These are phyloP conservation scores for Hydropsyche betteni DNA, from an alignment of 2,888 invertebrate genomes.

Conservation along the genomic window DNA sequence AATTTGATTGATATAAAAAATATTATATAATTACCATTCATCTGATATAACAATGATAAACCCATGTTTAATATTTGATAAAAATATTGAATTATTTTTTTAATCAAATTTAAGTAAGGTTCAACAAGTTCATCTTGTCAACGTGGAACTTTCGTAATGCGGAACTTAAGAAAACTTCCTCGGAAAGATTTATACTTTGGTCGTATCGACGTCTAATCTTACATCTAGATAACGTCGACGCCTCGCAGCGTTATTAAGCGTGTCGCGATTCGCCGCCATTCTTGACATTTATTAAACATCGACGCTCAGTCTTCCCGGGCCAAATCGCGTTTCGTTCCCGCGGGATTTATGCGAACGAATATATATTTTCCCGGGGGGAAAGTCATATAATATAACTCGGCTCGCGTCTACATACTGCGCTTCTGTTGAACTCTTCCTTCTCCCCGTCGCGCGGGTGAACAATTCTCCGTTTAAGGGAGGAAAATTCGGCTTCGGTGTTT, in stretches of 20 bases:
- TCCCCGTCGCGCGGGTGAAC: background rate
- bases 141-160: background rate
- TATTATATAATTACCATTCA: too few species aligned
- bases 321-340: background rate
- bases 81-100: too few species aligned
- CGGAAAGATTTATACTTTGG: background rate
- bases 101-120: too few species aligned
- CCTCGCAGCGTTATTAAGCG: background rate
- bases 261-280: background rate
- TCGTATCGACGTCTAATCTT: too few species aligned
- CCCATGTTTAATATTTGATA: too few species aligned
- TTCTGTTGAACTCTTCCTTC: too few species aligned
- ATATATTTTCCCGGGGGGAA: background rate
- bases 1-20: too few species aligned
- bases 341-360: conserved; percentile 13
- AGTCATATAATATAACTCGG: background rate
- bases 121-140: background rate
- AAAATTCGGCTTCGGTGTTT: conserved; percentile 2
- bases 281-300: conserved; percentile 25
- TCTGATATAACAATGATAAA: too few species aligned
- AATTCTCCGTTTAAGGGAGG: background rate
- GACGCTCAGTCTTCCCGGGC: conserved; percentile 1
- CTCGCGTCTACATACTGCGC: background rate
- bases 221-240: background rate
- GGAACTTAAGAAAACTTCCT: background rate